Conservation (phyloP, 2,888 invertebrate species). For the Pseudococcus viburni region DNA sequence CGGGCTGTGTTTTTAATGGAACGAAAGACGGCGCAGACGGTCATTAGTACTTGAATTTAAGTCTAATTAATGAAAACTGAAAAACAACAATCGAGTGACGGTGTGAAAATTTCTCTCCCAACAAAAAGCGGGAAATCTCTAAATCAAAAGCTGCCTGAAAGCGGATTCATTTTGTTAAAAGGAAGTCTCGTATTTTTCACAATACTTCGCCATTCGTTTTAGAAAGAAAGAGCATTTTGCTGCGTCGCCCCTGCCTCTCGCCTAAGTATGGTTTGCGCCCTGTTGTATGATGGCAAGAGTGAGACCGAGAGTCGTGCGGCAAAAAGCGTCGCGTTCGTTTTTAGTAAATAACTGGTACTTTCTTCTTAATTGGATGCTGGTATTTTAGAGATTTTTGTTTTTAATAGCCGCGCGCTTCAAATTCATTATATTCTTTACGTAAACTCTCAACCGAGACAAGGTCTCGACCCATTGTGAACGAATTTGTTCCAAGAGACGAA, state of each 20-base stretch:
- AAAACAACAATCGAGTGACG: constrained; percentile 59
- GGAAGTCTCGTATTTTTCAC: constrained; percentile 60
- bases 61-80: constrained; percentile 64
- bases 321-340: constrained; percentile 58
- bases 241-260: background rate
- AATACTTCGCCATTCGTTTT: constrained; percentile 60
- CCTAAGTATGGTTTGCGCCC: no score
- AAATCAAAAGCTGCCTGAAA: constrained; percentile 61
- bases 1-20: background rate
- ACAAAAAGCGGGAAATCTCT: constrained; percentile 62
- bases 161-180: constrained; percentile 64
- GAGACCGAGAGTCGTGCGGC: background rate
- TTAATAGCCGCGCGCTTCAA: constrained; percentile 44
- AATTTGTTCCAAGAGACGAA: background rate
- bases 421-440: constrained; percentile 10
- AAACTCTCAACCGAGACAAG: background rate
- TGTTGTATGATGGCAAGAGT: no score
- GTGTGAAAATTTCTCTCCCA: constrained; percentile 56
- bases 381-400: constrained; percentile 63
- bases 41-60: constrained; percentile 61
- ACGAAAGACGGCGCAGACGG: constrained; percentile 57
- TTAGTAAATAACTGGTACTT: constrained; percentile 58
- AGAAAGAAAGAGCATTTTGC: constrained; percentile 12
- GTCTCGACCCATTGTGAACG: background rate
- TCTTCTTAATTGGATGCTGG: constrained; percentile 62